Conservation (phyloP, 2,888 invertebrate species). For the Brachyopa scutellaris region DNA sequence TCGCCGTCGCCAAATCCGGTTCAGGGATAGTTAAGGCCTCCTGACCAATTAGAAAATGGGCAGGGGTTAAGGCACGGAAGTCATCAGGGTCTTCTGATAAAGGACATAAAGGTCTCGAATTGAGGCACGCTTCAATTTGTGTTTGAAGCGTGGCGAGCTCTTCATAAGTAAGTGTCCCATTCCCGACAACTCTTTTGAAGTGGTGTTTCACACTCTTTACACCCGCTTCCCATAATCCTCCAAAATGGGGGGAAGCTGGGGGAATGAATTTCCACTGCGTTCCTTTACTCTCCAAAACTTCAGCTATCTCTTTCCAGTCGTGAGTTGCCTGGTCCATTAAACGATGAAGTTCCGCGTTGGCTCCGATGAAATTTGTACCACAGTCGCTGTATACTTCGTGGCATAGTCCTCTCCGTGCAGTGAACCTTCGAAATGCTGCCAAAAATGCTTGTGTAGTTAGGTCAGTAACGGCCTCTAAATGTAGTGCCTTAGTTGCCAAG, state of each 20-base stretch:
- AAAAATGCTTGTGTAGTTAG: constrained; percentile 58
- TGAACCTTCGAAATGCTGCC: constrained; percentile 74
- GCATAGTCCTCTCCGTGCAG: constrained; percentile 73
- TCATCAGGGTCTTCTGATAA: too few species aligned
- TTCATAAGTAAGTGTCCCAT: too few species aligned
- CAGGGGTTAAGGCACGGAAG: constrained; percentile 49
- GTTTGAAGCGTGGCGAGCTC: too few species aligned
- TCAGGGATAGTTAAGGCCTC: too few species aligned
- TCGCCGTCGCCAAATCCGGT: too few species aligned
- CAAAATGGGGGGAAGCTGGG: constrained; percentile 22
- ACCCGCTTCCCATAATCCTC: constrained; percentile 22
- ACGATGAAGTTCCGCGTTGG: constrained; percentile 23
- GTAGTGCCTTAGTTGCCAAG: constrained; percentile 50
- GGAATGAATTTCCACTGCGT: constrained; percentile 75
- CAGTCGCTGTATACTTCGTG: constrained; percentile 74
- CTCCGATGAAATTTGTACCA: constrained; percentile 76
- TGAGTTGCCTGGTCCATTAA: background rate
- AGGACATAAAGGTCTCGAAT: too few species aligned
- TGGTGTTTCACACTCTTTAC: constrained; percentile 8
- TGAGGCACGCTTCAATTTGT: too few species aligned
- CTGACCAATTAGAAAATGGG: background rate
- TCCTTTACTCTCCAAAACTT: background rate
- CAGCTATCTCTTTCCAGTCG: background rate
- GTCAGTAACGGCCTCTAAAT: constrained; percentile 47
- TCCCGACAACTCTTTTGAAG: too few species aligned